Evolutionary conservation across 2,113 vertebrate genomes (phyloP).

Genomic region (Epinephelus cyanopodus): DNA sequence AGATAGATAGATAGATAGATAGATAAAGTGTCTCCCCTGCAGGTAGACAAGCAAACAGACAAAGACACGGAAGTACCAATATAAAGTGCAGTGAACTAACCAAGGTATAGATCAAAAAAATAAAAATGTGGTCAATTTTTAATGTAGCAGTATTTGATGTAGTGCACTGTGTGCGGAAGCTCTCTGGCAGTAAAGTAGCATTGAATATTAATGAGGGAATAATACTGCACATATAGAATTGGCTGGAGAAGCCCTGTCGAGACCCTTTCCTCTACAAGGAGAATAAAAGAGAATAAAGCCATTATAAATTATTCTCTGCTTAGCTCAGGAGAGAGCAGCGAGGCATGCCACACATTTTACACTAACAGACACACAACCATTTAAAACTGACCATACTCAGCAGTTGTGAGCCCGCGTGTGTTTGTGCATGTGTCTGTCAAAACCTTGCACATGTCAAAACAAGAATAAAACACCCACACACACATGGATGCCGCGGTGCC

Average conservation of each 20-base stretch:
- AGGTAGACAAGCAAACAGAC: neutral
- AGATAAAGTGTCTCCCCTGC: neutral
- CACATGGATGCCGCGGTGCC: neutral
- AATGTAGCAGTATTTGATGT: slow-evolving; percentile 69
- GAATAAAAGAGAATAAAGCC: slow-evolving; percentile 56
- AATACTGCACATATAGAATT: slow-evolving; percentile 63
- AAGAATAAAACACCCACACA: slow-evolving; percentile 20
- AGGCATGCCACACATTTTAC: slow-evolving; percentile 22
- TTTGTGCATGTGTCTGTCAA: slow-evolving; percentile 22
- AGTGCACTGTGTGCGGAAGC: slow-evolving; percentile 52
- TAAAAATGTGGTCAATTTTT: slow-evolving; percentile 68
- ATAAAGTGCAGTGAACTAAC: slow-evolving; percentile 27
- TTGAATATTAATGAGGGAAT: slow-evolving; percentile 79
- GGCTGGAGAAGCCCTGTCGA: slow-evolving; percentile 68
- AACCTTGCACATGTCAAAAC: slow-evolving; percentile 41
- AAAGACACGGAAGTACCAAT: neutral
- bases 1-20: slow-evolving; percentile 8
- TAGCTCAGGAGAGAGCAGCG: slow-evolving; percentile 32
- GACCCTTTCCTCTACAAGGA: slow-evolving; percentile 56
- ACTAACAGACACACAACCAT: slow-evolving; percentile 7
- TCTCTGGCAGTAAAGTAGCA: slow-evolving; percentile 69
- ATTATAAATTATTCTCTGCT: slow-evolving; percentile 65
- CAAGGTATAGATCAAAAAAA: slow-evolving; percentile 56
- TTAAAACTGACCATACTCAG: slow-evolving; percentile 30
- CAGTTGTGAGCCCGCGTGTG: slow-evolving; percentile 10